phyloP scores from a whole-genome alignment of 2,888 invertebrate genomes.

The Mythimna albipuncta region DNA sequence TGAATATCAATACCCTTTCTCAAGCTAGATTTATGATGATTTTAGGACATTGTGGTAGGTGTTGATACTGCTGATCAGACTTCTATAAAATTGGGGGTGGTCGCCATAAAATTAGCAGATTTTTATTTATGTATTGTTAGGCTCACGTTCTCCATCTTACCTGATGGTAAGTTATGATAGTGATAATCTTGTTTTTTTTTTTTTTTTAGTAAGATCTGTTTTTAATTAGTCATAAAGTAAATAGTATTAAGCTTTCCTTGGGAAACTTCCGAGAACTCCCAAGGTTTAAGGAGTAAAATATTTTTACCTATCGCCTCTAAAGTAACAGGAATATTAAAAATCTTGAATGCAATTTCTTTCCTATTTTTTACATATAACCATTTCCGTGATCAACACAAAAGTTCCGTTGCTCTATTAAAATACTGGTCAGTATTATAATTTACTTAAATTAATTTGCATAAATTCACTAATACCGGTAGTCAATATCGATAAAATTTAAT shows the following conservation, averaged over 20 bases:
- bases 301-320: neutral
- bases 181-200: no score
- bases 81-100: no score
- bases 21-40: no score
- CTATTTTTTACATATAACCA: neutral
- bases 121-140: no score
- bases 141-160: no score
- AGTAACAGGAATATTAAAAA: neutral
- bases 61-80: no score
- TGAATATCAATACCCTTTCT: no score
- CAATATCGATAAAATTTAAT: conserved; percentile 13
- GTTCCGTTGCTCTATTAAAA: conserved; percentile 39
- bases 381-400: conserved; percentile 26
- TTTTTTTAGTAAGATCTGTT: no score
- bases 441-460: conserved; percentile 34
- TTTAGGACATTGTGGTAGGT: no score
- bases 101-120: no score
- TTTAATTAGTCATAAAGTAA: neutral
- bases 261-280: neutral
- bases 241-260: neutral
- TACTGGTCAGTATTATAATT: conserved; percentile 5
- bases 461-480: conserved; percentile 52
- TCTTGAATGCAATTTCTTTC: neutral
- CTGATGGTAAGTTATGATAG: no score
- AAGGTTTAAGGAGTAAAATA: neutral